Conservation (phyloP, 2,113 vertebrate genomes). For the Thamnophis sirtalis region DNA sequence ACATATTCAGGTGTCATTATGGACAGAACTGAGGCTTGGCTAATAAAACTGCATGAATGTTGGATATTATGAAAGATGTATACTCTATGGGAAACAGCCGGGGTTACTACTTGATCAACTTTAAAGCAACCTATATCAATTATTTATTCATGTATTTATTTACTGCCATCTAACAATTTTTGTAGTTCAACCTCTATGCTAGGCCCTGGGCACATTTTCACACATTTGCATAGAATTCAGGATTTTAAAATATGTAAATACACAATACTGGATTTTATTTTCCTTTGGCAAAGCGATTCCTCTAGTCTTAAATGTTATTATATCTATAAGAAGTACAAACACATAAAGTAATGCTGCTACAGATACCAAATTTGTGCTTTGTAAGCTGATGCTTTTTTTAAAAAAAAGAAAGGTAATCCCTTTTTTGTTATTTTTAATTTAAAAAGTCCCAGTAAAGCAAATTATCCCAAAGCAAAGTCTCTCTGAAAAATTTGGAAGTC, state of each 20-base stretch:
- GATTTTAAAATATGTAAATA: slow-evolving; percentile 24
- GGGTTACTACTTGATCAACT: neutral
- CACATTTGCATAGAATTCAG: slow-evolving; percentile 21
- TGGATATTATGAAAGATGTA: neutral
- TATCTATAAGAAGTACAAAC: neutral
- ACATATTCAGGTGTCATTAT: neutral
- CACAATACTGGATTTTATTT: neutral
- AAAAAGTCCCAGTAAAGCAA: slow-evolving; percentile 30
- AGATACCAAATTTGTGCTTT: slow-evolving; percentile 33
- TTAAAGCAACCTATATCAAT: slow-evolving; percentile 24
- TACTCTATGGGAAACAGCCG: slow-evolving; percentile 5
- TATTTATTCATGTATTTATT: slow-evolving; percentile 25
- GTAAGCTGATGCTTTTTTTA: slow-evolving; percentile 20
- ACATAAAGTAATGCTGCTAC: neutral
- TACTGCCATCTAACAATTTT: slow-evolving; percentile 5
- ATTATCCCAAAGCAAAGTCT: slow-evolving; percentile 35
- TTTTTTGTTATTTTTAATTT: slow-evolving; percentile 50
- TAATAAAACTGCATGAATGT: slow-evolving; percentile 5
- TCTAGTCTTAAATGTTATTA: neutral
- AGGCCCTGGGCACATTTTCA: slow-evolving; percentile 1
- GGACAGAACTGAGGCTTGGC: neutral
- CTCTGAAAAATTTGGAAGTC: neutral
- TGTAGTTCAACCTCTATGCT: neutral
- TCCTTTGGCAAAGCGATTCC: neutral
- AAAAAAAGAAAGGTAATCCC: slow-evolving; percentile 34